Evolutionary conservation across 1,140 invertebrate genomes (phyloP).

Genomic region (Anoplophora glabripennis): DNA sequence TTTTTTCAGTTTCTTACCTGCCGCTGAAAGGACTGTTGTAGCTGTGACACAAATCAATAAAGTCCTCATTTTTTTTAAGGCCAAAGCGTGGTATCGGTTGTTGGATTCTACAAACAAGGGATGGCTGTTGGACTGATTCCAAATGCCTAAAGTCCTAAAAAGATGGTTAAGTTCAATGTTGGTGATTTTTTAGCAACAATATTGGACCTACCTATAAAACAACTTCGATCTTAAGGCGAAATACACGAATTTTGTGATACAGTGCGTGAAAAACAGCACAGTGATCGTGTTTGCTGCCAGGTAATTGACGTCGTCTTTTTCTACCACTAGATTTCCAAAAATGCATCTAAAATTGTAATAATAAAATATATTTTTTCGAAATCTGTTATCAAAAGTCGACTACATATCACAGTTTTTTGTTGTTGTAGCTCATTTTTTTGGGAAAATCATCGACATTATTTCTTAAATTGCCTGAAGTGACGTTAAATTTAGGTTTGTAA

Average conservation of each 20-base stretch:
- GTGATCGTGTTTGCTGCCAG: conserved; percentile 79
- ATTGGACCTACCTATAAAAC: conserved; percentile 62
- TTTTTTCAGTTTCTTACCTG: conserved; percentile 51
- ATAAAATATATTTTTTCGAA: background rate
- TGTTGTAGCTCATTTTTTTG: too few relatives aligned
- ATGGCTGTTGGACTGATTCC: conserved; percentile 79
- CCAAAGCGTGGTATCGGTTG: conserved; percentile 66
- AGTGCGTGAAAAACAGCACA: conserved; percentile 74
- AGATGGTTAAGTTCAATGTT: background rate
- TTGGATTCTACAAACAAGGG: conserved; percentile 81
- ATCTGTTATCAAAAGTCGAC: background rate
- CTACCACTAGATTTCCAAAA: conserved; percentile 64
- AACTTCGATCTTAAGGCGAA: conserved; percentile 69
- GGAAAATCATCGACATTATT: too few relatives aligned
- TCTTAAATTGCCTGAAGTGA: too few relatives aligned
- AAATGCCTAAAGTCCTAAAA: conserved; percentile 65
- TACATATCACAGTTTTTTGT: too few relatives aligned
- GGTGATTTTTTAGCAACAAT: background rate
- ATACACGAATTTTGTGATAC: conserved; percentile 70
- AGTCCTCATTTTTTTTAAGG: conserved; percentile 73
- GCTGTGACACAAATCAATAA: conserved; percentile 65
- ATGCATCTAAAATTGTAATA: conserved; percentile 51
- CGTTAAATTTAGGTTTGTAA: too few relatives aligned
- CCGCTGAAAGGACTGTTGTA: conserved; percentile 58
- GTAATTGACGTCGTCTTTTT: conserved; percentile 76